These are phyloP conservation scores for Bergia puertoricense DNA, from an alignment of 92 coral and sea anemone species.

Conservation along the genomic window DNA sequence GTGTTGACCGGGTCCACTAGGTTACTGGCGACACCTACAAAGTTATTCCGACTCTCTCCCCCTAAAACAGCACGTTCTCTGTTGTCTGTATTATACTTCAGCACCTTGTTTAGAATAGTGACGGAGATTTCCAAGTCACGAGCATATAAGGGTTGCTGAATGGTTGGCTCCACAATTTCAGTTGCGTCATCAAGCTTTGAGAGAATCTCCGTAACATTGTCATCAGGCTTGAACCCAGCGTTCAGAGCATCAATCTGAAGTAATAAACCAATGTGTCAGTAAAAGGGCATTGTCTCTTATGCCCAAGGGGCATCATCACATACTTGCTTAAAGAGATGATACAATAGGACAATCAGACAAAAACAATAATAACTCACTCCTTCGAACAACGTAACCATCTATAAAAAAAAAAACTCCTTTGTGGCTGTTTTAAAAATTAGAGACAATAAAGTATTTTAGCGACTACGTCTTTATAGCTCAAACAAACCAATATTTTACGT, in stretches of 20 bases:
- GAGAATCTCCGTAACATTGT: constrained; percentile 23
- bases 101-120: constrained; percentile 1
- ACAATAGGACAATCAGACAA: no score
- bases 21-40: constrained; percentile 28
- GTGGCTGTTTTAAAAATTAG: no score
- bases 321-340: no score
- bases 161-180: background rate
- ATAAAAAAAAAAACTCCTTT: no score
- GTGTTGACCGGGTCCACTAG: constrained; percentile 25
- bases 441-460: no score
- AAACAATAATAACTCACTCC: no score
- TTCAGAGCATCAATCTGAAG: constrained; percentile 29
- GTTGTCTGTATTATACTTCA: constrained; percentile 4
- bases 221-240: constrained; percentile 25
- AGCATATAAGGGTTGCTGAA: constrained; percentile 20
- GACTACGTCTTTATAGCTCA: no score
- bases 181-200: constrained; percentile 29
- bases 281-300: background rate
- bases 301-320: no score
- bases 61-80: constrained; percentile 4
- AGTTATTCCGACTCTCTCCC: background rate
- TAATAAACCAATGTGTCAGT: background rate
- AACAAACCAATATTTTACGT: no score
- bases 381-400: no score
- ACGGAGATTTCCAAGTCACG: constrained; percentile 30